phyloP scores from a whole-genome alignment of 37 sponge, comb jelly and placozoan species.

The Diacarnus erythraeanus region DNA sequence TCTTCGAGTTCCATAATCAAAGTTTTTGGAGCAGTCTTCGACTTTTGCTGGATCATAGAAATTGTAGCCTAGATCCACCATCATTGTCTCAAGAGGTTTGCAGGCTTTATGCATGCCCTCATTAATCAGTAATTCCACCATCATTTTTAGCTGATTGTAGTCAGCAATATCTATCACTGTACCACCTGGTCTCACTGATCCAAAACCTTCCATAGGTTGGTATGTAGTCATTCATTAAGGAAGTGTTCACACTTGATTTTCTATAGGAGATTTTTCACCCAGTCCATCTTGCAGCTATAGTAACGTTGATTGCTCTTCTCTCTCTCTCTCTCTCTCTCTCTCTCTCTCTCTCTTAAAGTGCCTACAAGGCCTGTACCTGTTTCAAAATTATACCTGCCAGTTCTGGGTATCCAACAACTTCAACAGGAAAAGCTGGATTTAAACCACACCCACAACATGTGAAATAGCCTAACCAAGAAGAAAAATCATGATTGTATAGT shows the following conservation, averaged over 20 bases:
- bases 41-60: constrained; percentile 83
- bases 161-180: too few relatives aligned
- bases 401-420: too few relatives aligned
- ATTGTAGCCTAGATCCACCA: constrained; percentile 86
- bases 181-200: constrained; percentile 53
- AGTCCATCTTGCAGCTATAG: too few relatives aligned
- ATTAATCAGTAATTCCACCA: constrained; percentile 46
- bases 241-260: constrained; percentile 79
- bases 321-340: too few relatives aligned
- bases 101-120: background rate
- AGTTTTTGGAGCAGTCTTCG: constrained; percentile 52
- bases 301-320: too few relatives aligned
- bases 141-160: constrained; percentile 65
- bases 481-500: too few relatives aligned
- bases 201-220: constrained; percentile 65
- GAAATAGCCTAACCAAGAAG: too few relatives aligned
- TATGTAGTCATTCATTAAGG: constrained; percentile 77
- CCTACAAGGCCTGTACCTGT: too few relatives aligned
- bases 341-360: too few relatives aligned
- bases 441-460: too few relatives aligned
- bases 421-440: too few relatives aligned
- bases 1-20: constrained; percentile 74
- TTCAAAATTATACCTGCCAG: too few relatives aligned
- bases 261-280: background rate
- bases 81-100: constrained; percentile 61